A percentile compares a stretch with the other conserved stretches of the same genome.
Conservation (phyloP, 37 sponge, comb jelly and placozoan genomes). For the Crambe crambe region DNA sequence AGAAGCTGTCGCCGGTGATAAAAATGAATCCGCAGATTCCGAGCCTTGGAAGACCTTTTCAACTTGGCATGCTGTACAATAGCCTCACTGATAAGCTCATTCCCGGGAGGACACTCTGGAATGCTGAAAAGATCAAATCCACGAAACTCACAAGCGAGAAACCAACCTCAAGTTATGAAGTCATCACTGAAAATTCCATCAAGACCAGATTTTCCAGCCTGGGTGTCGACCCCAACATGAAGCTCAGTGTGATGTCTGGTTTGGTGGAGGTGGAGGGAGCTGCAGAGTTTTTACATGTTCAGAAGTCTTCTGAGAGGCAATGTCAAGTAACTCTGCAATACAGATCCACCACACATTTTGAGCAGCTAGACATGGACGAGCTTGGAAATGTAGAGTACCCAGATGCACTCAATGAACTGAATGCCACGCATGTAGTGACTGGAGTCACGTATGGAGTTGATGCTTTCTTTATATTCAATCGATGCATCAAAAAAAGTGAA, state of each 20-base stretch:
- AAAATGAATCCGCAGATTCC: too few relatives aligned
- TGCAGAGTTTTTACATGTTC: conserved; percentile 38
- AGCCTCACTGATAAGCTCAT: conserved; percentile 44
- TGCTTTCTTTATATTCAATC: conserved; percentile 54
- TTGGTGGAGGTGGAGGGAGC: conserved; percentile 22
- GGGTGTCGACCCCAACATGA: conserved; percentile 25
- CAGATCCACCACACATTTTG: conserved; percentile 11
- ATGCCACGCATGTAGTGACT: conserved; percentile 46
- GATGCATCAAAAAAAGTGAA: conserved; percentile 4
- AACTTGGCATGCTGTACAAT: too few relatives aligned
- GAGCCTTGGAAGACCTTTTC: conserved; percentile 42
- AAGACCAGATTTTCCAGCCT: conserved; percentile 10
- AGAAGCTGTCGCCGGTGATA: too few relatives aligned
- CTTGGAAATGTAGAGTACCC: conserved; percentile 16
- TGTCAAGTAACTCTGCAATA: conserved; percentile 46
- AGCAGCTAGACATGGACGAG: conserved; percentile 40
- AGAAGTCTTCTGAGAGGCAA: conserved; percentile 34
- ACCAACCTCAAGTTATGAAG: conserved; percentile 1
- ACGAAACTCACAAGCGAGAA: not conserved
- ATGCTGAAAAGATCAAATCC: conserved; percentile 2
- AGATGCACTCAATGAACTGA: conserved; percentile 8
- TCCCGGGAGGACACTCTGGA: conserved; percentile 37
- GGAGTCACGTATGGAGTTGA: conserved; percentile 47
- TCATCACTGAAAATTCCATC: conserved; percentile 40
- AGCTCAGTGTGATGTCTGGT: conserved; percentile 37